Evolutionary conservation across 2,113 vertebrate species (phyloP).

Genomic region (Notiomystis cincta): DNA sequence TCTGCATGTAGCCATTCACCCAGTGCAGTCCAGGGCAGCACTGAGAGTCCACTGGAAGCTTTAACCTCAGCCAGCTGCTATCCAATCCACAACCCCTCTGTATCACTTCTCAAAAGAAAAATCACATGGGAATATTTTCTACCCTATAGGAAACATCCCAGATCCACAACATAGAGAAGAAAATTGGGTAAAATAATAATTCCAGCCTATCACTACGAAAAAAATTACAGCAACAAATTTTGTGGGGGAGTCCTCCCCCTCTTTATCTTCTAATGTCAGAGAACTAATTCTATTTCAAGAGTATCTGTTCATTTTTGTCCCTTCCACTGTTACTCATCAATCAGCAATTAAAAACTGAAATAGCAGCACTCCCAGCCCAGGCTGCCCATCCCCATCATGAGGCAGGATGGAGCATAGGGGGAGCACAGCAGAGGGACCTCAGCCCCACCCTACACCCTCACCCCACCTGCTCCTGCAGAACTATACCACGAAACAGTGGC

Average conservation of each 20-base stretch:
- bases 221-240: neutral
- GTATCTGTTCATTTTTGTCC: neutral
- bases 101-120: neutral
- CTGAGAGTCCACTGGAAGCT: neutral
- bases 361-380: neutral
- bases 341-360: neutral
- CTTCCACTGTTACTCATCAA: neutral
- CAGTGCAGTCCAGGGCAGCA: neutral
- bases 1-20: neutral
- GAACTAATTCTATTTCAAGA: neutral
- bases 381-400: accelerated
- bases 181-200: neutral
- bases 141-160: neutral
- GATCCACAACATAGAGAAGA: neutral
- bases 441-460: neutral
- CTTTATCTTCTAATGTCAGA: neutral
- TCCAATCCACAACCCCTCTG: neutral
- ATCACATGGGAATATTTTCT: neutral
- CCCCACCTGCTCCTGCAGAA: neutral
- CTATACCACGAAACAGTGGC: neutral
- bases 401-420: neutral
- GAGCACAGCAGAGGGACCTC: neutral
- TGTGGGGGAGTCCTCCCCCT: neutral
- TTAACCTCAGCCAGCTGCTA: neutral
- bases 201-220: neutral